phyloP scores from a whole-genome alignment of 2,113 vertebrate species.

The Sapajus apella region DNA sequence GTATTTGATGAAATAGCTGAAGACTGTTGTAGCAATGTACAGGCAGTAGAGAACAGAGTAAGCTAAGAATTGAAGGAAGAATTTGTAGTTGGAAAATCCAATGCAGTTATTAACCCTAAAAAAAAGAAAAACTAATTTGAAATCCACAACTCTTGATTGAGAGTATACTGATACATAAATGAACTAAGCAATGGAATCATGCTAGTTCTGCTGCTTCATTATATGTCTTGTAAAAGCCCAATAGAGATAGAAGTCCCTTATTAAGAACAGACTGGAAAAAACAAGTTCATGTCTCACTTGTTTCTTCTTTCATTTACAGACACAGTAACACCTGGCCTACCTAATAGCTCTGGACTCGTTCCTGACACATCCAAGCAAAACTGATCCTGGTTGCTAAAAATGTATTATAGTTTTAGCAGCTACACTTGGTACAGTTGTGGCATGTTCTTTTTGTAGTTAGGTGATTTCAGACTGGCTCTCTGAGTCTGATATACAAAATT shows the following conservation, averaged over 20 bases:
- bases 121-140: constrained; percentile 79
- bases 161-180: constrained; percentile 16
- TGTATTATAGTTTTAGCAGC: constrained; percentile 12
- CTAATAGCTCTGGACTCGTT: constrained; percentile 28
- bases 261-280: constrained; percentile 26
- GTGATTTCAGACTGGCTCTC: neutral
- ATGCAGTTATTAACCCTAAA: constrained; percentile 99
- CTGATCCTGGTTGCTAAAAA: constrained; percentile 21
- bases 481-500: neutral
- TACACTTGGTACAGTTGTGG: neutral
- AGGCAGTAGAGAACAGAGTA: constrained; percentile 97
- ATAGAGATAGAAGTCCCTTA: neutral
- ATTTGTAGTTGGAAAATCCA: constrained; percentile 99
- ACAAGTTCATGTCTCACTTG: constrained; percentile 40
- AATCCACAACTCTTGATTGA: constrained; percentile 60
- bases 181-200: neutral
- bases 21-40: constrained; percentile 94
- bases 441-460: neutral
- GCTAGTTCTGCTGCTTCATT: neutral
- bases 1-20: constrained; percentile 98
- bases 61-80: constrained; percentile 96
- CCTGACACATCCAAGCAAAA: constrained; percentile 24
- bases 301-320: constrained; percentile 26
- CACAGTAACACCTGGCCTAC: neutral
- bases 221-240: neutral